Evolutionary conservation across 2,888 invertebrate genomes (phyloP).

Genomic region (Microctonus aethiopoides): DNA sequence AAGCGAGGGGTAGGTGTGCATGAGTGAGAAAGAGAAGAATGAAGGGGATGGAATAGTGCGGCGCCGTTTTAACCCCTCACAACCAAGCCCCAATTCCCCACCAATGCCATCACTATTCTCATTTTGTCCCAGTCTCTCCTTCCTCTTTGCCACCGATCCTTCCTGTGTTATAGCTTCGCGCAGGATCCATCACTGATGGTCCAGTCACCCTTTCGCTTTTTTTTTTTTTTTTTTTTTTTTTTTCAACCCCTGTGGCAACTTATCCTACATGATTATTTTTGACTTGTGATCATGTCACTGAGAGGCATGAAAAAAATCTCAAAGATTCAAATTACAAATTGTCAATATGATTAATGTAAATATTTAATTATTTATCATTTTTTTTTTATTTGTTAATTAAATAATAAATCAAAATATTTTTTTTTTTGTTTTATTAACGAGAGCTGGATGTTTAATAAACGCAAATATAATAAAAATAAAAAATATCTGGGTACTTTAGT

Average conservation of each 20-base stretch:
- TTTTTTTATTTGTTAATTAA: too few relatives aligned
- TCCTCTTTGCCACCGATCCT: neutral
- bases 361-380: too few relatives aligned
- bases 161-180: neutral
- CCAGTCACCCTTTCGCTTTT: neutral
- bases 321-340: too few relatives aligned
- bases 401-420: too few relatives aligned
- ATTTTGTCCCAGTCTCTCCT: neutral
- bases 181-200: constrained; percentile 7
- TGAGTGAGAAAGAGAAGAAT: constrained; percentile 36
- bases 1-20: neutral
- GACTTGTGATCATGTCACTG: neutral
- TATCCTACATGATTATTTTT: neutral
- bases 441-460: too few relatives aligned
- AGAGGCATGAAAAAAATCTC: too few relatives aligned
- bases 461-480: neutral
- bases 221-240: neutral
- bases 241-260: neutral
- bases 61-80: constrained; percentile 39
- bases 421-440: too few relatives aligned
- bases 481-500: neutral
- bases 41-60: constrained; percentile 41
- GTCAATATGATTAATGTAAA: too few relatives aligned
- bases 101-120: constrained; percentile 27
- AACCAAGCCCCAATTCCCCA: constrained; percentile 42